Conservation (phyloP, 1,140 invertebrate genomes). For the Bombyx mori region ASM3026992v2 NC_085116.1:12497501-12498000, state of each 20-base stretch:
- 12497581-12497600: constrained; percentile 59
- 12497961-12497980: no score
- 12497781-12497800: constrained; percentile 38
- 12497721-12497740: constrained; percentile 60
- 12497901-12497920: constrained; percentile 5
- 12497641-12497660: constrained; percentile 49
- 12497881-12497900: no score
- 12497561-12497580: constrained; percentile 70
- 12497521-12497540: constrained; percentile 47
- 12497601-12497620: constrained; percentile 64
- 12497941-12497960: constrained; percentile 21
- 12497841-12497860: constrained; percentile 42
- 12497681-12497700: constrained; percentile 71
- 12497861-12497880: constrained; percentile 9
- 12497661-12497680: constrained; percentile 69
- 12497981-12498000: constrained; percentile 8
- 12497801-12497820: constrained; percentile 71
- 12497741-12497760: constrained; percentile 69
- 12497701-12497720: constrained; percentile 69
- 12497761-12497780: constrained; percentile 60
- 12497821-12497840: constrained; percentile 64
- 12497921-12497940: constrained; percentile 37
- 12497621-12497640: constrained; percentile 33
- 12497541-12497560: constrained; percentile 64
- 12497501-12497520: constrained; percentile 28